Percentiles rank a stretch among this genome's conserved stretches.
Evolutionary conservation across 2,113 vertebrate genomes (phyloP).

Genomic region (Sphyrna mokarran): DNA sequence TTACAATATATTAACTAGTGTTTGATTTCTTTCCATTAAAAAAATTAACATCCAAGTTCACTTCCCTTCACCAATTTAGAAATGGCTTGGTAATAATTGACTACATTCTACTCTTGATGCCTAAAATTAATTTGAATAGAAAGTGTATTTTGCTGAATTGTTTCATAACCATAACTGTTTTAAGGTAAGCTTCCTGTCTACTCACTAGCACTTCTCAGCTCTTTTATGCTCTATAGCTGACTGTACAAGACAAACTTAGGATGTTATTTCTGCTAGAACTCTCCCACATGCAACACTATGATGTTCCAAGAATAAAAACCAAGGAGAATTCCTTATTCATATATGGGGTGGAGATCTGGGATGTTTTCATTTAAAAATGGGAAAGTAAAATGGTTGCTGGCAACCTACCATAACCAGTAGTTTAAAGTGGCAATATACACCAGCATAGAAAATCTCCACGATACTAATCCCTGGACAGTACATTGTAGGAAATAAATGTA

Average conservation of each 20-base stretch:
- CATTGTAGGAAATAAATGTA: slow-evolving; percentile 14
- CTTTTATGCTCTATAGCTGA: background rate
- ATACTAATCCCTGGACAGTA: background rate
- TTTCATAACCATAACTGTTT: background rate
- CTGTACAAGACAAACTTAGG: background rate
- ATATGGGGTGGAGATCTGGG: background rate
- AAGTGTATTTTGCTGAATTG: background rate
- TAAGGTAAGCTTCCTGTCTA: background rate
- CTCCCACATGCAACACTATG: background rate
- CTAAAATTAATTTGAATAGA: background rate
- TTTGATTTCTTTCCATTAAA: background rate
- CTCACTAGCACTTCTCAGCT: background rate
- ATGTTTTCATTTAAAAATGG: background rate
- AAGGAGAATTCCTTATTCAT: background rate
- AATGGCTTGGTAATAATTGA: background rate
- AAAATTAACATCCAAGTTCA: background rate
- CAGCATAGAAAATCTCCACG: background rate
- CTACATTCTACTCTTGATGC: background rate
- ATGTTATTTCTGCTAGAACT: background rate
- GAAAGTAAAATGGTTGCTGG: background rate
- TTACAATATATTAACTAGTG: background rate
- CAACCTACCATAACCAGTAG: background rate
- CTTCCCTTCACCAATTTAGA: background rate
- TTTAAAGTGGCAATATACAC: background rate
- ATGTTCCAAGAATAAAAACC: background rate